Evolutionary conservation across 2,888 invertebrate species (phyloP).

Genomic region (Polymixis flavicincta): DNA sequence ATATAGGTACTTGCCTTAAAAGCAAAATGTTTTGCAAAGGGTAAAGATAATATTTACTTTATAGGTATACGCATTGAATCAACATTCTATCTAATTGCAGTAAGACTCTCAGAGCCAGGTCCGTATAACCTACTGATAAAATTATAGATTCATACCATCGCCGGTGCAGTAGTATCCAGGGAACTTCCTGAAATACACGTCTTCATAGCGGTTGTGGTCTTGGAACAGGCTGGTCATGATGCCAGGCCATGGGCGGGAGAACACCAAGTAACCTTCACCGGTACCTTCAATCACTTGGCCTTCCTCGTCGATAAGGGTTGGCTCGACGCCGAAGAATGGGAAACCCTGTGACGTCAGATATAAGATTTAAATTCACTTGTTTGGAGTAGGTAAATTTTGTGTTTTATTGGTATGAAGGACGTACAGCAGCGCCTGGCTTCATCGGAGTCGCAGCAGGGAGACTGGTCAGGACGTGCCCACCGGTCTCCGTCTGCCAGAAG

Average conservation of each 20-base stretch:
- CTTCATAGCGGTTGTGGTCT: conserved; percentile 97
- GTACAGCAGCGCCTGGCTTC: conserved; percentile 99
- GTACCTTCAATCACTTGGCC: conserved; percentile 96
- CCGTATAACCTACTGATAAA: neutral
- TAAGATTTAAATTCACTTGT: conserved; percentile 1
- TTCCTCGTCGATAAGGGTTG: conserved; percentile 96
- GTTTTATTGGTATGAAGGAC: conserved; percentile 71
- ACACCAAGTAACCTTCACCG: conserved; percentile 98
- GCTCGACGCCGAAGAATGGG: conserved; percentile 99
- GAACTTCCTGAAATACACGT: conserved; percentile 98
- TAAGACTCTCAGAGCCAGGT: neutral
- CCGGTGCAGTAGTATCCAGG: conserved; percentile 99
- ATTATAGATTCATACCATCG: conserved; percentile 93
- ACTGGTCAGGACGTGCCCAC: conserved; percentile 98
- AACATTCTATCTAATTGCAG: neutral
- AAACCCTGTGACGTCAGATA: conserved; percentile 92
- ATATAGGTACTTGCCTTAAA: neutral
- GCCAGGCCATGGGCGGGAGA: conserved; percentile 99
- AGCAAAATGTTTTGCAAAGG: conserved; percentile 25
- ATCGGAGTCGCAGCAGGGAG: conserved; percentile 98
- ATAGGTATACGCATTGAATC: neutral
- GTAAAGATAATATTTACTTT: conserved; percentile 30
- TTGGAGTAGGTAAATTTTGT: neutral
- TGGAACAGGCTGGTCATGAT: conserved; percentile 98
- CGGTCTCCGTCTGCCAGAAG: conserved; percentile 99